These are phyloP conservation scores for Apodemia zela DNA, from an alignment of 2,888 invertebrate genomes.

Conservation along the genomic window DNA sequence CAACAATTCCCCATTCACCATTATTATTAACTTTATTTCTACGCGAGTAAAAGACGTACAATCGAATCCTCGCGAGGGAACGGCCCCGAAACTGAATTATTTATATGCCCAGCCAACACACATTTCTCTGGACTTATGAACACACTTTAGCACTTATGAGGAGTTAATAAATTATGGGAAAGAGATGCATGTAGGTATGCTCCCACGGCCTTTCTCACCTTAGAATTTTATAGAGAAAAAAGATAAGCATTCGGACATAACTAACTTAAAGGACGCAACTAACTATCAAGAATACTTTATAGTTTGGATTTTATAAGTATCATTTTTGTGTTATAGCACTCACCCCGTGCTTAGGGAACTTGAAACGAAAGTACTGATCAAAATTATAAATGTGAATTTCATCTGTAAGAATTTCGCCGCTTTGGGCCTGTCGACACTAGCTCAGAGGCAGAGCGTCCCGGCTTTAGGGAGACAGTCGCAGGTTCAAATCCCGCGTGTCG, in stretches of 20 bases:
- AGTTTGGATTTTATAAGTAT: not conserved
- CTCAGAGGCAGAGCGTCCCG: no score
- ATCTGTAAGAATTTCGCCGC: no score
- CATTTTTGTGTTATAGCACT: no score
- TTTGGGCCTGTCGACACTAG: no score
- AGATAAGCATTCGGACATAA: not conserved
- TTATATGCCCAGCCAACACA: conserved; percentile 55
- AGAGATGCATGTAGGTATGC: conserved; percentile 48
- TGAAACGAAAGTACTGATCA: no score
- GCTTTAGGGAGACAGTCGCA: no score
- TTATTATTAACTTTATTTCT: conserved; percentile 45
- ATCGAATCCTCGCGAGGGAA: conserved; percentile 49
- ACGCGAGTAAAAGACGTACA: conserved; percentile 45
- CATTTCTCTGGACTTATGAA: conserved; percentile 65
- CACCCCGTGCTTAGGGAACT: no score
- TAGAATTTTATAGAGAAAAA: not conserved
- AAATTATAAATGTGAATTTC: no score
- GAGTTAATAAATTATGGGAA: conserved; percentile 75
- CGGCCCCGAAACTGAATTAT: conserved; percentile 56
- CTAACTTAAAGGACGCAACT: no score
- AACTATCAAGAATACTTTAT: no score
- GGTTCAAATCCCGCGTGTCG: no score
- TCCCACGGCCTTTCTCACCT: conserved; percentile 48
- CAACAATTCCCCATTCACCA: conserved; percentile 31
- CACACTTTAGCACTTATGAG: conserved; percentile 77